Evolutionary conservation across 2,113 vertebrate genomes (phyloP), one percentile per base, ranked within the genome.

Genomic region (Aythya baeri): DNA sequence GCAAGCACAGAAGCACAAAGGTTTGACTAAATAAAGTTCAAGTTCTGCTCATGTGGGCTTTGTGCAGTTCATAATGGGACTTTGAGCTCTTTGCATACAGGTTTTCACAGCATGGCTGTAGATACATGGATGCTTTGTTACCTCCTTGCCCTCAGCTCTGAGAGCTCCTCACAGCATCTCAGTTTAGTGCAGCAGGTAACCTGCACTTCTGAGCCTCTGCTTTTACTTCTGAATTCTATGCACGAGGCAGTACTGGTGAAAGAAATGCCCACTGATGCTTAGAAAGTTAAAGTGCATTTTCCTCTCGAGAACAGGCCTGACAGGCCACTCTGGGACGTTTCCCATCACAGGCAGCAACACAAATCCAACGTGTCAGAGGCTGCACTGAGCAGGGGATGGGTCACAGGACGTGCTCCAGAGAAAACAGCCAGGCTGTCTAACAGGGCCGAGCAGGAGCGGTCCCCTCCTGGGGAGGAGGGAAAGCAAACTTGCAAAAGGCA

Each of bases 271-370:
- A 1, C 57, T 70, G 70, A 65, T 2, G 4, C 36, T 57, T 27
- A 23, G 29, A 20, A 68, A 54, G 57, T 63, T 88, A 70, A 89
- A 93, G 79, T 82, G 91, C 34, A 26, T 49, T 79, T 63, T 87
- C 67, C 71, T 87, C 73, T 34, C 1, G 16, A 32, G 83, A 80
- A 49, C 41, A 78, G 74, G 55, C 83, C 82, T 34, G 68, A 32
- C 55, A 27, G 65, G 32, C 63, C 91, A 23, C 72, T 58, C 46
- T 14, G 15, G 49, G 7, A 12, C 34, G 3, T 68, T 29, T 25
- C 66, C 88, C 82, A 79, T 8, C 58, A 36, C 80, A 23, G 57
- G 36, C 79, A 94, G 62, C 66, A 67, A 73, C 81, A n/a, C 67
- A 66, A 12, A 61, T 25, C 74, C 55, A 17, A 16, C 77, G 68